Percentiles rank a stretch among this genome's conserved stretches.
Conservation (phyloP, 2,113 vertebrate genomes). For the Cariama cristata region DNA sequence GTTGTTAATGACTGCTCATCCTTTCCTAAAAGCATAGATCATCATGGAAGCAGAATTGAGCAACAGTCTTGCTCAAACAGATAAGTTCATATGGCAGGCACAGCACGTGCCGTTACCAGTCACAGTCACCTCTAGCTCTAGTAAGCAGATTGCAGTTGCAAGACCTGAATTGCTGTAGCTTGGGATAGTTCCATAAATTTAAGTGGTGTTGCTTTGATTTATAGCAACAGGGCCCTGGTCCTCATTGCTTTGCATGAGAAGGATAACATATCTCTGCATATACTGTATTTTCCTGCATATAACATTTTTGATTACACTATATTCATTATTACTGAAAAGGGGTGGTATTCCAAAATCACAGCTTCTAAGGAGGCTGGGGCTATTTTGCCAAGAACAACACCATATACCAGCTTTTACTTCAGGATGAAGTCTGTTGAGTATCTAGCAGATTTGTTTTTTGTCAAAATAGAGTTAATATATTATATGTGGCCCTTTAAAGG, state of each 20-base stretch:
- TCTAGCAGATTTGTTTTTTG: slow-evolving; percentile 32
- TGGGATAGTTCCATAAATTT: neutral
- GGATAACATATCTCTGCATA: neutral
- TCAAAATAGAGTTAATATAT: slow-evolving; percentile 39
- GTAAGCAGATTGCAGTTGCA: neutral
- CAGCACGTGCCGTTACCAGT: rapidly evolving
- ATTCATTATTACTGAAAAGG: neutral
- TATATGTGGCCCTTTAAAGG: neutral
- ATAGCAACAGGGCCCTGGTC: neutral
- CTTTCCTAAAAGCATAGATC: neutral
- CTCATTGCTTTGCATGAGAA: neutral
- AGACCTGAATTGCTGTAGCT: neutral
- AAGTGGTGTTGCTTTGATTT: neutral
- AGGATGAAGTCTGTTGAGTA: slow-evolving; percentile 13
- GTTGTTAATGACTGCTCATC: neutral
- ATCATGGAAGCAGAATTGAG: neutral
- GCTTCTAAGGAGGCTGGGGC: neutral
- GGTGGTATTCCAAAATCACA: neutral
- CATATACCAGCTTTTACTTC: neutral
- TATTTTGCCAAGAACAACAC: slow-evolving; percentile 31
- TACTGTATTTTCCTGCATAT: neutral
- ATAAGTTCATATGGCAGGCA: neutral
- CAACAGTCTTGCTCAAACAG: neutral
- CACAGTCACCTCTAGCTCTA: neutral
- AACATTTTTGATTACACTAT: neutral